phyloP scores from a whole-genome alignment of 2,797 vertebrate genomes.

The Poecilia velifera region DNA sequence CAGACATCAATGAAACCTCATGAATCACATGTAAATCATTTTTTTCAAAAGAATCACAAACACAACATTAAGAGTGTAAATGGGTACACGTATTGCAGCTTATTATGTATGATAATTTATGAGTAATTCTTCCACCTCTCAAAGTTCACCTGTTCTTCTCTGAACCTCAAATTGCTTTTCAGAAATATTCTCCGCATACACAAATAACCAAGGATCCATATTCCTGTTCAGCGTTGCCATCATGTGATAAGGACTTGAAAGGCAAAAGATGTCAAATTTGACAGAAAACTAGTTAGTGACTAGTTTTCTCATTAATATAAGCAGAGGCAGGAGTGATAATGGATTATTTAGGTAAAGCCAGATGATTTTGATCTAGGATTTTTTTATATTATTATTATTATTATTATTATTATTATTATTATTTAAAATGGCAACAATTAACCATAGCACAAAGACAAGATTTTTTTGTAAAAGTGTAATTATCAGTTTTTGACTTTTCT shows the following conservation, averaged over 20 bases:
- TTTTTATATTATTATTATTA: not conserved
- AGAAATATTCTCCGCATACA: not conserved
- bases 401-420: not conserved
- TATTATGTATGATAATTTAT: not conserved
- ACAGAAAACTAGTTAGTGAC: not conserved
- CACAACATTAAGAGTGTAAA: not conserved
- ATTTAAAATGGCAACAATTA: constrained; percentile 1
- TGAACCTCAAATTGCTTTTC: not conserved
- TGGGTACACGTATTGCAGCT: not conserved
- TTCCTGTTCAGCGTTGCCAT: not conserved
- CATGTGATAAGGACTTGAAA: not conserved
- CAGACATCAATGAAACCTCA: not conserved
- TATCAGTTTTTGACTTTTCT: not conserved
- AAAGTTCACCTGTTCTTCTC: not conserved
- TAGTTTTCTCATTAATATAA: not conserved
- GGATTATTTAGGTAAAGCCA: not conserved
- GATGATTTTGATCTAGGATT: not conserved
- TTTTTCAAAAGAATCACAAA: not conserved
- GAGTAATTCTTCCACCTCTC: not conserved
- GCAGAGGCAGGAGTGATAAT: not conserved
- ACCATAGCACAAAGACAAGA: constrained; percentile 5
- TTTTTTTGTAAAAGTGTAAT: not conserved
- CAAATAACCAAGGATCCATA: not conserved
- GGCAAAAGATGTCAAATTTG: not conserved
- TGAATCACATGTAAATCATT: not conserved